Evolutionary conservation across 1,140 invertebrate species (phyloP).

Genomic region (Aphelinus atriplicis): DNA sequence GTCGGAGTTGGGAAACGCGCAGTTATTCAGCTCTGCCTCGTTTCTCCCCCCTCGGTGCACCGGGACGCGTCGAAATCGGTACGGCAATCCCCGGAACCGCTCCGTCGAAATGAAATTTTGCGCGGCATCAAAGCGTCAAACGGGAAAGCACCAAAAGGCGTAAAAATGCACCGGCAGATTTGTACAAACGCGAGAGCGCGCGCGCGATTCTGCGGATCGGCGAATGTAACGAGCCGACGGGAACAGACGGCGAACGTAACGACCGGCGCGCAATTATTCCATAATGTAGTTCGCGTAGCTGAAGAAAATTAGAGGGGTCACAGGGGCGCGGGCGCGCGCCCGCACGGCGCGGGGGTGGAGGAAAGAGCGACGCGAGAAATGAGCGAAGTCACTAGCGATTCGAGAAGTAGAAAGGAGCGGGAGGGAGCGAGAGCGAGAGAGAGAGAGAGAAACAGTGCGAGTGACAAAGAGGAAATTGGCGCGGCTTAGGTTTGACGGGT

Average conservation of each 20-base stretch:
- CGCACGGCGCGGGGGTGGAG: not conserved
- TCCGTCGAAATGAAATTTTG: slow-evolving; percentile 9
- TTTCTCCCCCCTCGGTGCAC: too few species aligned
- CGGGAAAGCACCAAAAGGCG: slow-evolving; percentile 25
- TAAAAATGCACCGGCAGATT: slow-evolving; percentile 21
- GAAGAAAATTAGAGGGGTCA: slow-evolving; percentile 57
- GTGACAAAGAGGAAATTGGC: not conserved
- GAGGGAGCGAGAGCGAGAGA: not conserved
- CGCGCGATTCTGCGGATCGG: slow-evolving; percentile 32
- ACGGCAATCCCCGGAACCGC: too few species aligned
- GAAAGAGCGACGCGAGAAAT: not conserved
- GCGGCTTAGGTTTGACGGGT: not conserved
- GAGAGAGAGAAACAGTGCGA: not conserved
- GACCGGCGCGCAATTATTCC: slow-evolving; percentile 57
- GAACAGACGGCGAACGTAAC: slow-evolving; percentile 56
- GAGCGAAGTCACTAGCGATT: not conserved
- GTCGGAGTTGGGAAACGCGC: too few species aligned
- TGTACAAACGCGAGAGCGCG: slow-evolving; percentile 13
- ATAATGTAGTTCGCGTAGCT: slow-evolving; percentile 60
- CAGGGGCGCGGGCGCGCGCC: slow-evolving; percentile 4
- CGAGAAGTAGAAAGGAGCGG: not conserved
- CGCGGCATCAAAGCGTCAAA: slow-evolving; percentile 14
- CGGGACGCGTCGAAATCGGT: too few species aligned
- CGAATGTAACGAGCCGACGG: slow-evolving; percentile 44
- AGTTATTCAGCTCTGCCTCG: too few species aligned